Evolutionary conservation across 2,888 invertebrate species (phyloP).

Genomic region (Tuberolachnus salignus): DNA sequence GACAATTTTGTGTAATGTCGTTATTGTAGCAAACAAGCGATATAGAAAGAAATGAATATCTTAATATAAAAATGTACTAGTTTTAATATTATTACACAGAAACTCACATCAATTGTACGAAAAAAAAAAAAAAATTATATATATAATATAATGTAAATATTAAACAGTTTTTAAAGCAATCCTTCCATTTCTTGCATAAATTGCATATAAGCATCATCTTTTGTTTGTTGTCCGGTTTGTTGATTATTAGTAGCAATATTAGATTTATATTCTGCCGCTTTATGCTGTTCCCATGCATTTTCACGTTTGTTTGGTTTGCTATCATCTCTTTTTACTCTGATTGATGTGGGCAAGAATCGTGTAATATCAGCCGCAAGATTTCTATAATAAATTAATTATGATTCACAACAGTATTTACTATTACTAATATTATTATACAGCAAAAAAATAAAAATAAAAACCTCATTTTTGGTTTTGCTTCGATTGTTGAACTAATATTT

Average conservation of each 20-base stretch:
- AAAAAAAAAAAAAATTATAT: not conserved
- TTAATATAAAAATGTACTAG: conserved; percentile 10
- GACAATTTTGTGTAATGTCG: not conserved
- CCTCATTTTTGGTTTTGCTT: conserved; percentile 93
- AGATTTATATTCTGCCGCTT: conserved; percentile 55
- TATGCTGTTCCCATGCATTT: conserved; percentile 47
- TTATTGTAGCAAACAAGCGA: too few species aligned
- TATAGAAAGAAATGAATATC: conserved; percentile 1
- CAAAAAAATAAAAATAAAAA: conserved; percentile 53
- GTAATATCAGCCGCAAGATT: conserved; percentile 94
- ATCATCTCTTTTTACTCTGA: conserved; percentile 88
- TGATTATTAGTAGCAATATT: conserved; percentile 53
- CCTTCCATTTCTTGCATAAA: conserved; percentile 99
- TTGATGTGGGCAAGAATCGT: conserved; percentile 89
- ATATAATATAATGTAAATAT: not conserved
- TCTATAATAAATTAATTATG: conserved; percentile 62
- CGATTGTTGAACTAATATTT: conserved; percentile 74
- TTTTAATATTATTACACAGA: conserved; percentile 2
- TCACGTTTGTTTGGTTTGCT: conserved; percentile 56
- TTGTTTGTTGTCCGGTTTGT: conserved; percentile 68
- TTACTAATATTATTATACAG: not conserved
- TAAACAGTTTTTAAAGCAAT: conserved; percentile 69
- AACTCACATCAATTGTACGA: not conserved
- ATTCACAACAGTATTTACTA: not conserved
- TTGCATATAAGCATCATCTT: conserved; percentile 97